phyloP scores from a whole-genome alignment of 1,140 invertebrate genomes.

The Tetramorium parvispinum region DNA sequence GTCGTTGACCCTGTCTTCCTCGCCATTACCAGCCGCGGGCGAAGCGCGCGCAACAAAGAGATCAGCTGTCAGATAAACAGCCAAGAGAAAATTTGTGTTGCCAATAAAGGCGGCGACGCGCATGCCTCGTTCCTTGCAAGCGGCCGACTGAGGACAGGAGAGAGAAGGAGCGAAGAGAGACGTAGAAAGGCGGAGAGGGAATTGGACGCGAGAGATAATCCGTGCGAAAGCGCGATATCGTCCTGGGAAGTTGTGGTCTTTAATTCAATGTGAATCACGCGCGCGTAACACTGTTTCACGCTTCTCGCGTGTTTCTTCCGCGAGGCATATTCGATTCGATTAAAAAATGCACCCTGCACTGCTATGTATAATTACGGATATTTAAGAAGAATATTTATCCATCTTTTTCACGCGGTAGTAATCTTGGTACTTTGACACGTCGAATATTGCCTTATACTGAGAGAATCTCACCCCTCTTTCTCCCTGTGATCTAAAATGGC shows the following conservation, averaged over 20 bases:
- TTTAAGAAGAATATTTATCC: conserved; percentile 29
- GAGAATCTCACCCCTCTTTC: conserved; percentile 57
- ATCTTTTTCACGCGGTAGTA: conserved; percentile 4
- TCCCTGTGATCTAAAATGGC: conserved; percentile 68
- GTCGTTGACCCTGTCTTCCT: conserved; percentile 60
- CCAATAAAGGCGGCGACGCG: conserved; percentile 62
- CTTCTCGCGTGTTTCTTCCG: neutral
- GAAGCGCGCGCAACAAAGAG: conserved; percentile 60
- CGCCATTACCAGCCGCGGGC: conserved; percentile 61
- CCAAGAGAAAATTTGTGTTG: conserved; percentile 62
- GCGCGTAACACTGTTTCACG: neutral
- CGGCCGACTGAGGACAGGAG: neutral
- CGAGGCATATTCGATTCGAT: neutral
- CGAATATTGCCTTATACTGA: conserved; percentile 57
- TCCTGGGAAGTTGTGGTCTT: neutral
- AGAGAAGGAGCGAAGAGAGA: neutral
- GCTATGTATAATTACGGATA: conserved; percentile 17
- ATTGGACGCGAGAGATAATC: conserved; percentile 40
- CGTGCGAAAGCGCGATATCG: conserved; percentile 13
- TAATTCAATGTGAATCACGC: neutral
- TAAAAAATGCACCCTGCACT: neutral
- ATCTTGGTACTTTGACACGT: conserved; percentile 43
- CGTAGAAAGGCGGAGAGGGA: neutral
- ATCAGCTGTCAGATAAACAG: conserved; percentile 63
- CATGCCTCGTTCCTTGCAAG: conserved; percentile 50